Evolutionary conservation across 2,113 vertebrate species (phyloP), one percentile per base, ranked within the genome.

Genomic region (Gymnogyps californianus): DNA sequence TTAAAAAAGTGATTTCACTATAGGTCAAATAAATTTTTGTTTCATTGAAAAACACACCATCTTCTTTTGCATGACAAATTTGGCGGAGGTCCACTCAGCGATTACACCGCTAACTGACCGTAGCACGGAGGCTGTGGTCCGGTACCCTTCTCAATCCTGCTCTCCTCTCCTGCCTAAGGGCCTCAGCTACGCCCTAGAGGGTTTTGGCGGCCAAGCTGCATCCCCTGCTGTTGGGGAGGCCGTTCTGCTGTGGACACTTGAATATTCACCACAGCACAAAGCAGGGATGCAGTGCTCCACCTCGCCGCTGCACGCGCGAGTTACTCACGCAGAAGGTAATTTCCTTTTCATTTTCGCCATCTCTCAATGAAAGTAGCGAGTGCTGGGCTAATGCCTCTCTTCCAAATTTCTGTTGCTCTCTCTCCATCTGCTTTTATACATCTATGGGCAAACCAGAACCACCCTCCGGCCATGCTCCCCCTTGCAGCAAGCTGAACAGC

Each of bases 221-320:
- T 17, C 24, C 24, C 21, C 14, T 14, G 29, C 36, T 57, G 26
- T 22, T 1, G 1, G n/a, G 22, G n/a, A 55, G 36, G 32, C 71
- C 1, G 1, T 19, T 71, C 28, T 1, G 1, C 65, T 49, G 26
- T 10, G 26, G 54, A 28, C 6, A 24, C 46, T 4, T 28, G 16
- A 36, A 8, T 15, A 24, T 36, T n/a, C 17, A 49, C 16, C 0
- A 3, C 4, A 7, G 34, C 79, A 47, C 1, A 0, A n/a, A 36
- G 58, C 34, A 26, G 52, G 26, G 57, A 20, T 21, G 42, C 17
- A 4, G 34, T 3, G 20, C 21, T 81, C 59, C 31, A 13, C 22
- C 28, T 87, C 9, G 0, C 49, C 1, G 4, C 46, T 31, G 24
- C 34, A 16, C 2, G 1, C 46, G 21, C 2, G 0, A 18, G 26